Base-by-base conservation (phyloP, 2,888 invertebrate genomes). In the Nomada hirtipes region DNA sequence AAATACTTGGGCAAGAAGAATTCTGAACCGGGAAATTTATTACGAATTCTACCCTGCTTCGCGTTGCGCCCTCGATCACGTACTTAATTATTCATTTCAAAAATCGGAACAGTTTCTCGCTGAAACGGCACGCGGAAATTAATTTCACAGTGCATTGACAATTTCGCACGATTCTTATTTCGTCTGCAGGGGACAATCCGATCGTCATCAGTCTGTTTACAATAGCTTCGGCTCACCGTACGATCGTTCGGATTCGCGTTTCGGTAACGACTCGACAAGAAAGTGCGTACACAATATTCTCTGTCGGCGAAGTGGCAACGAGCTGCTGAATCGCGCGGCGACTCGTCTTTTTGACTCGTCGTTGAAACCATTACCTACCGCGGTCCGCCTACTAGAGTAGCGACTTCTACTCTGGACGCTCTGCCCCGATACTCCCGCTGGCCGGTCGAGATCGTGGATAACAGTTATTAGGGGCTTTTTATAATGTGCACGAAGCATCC, bases 381-480 rank as follows among this genome's bases (percentile, higher is more conserved):
- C 80, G 85, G 83, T 82, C 89, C 89, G 88, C 86, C 89, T 88
- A 85, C 89, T 89, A 88, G 83, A 86, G 87, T 86, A 87, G 88
- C 87, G 68, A 84, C 81, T 85, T 80, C 71, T 79, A 81, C 82
- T 82, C 74, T n/a, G 71, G 20, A 44, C 70, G 76, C 65, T 65
- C 67, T 63, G 70, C 52, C 72, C 84, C 86, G 82, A 70, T 78
- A 85, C 86, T 85, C 76, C 80, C 64, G 86, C 79, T 64, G 84
- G 88, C 77, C 87, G 89, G 88, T 90, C 89, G 88, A 93, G 93
- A 93, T 93, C 89, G 81, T 91, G 92, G 93, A 93, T 93, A 93
- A 93, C 93, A 93, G 93, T 93, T 93, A 93, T 93, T 93, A 93
- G 91, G 90, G 91, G 89, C 91, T 91, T 93, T 92, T 93, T 92